Conservation (phyloP, 2,888 invertebrate species). For the Nesidiocoris tenuis region DNA sequence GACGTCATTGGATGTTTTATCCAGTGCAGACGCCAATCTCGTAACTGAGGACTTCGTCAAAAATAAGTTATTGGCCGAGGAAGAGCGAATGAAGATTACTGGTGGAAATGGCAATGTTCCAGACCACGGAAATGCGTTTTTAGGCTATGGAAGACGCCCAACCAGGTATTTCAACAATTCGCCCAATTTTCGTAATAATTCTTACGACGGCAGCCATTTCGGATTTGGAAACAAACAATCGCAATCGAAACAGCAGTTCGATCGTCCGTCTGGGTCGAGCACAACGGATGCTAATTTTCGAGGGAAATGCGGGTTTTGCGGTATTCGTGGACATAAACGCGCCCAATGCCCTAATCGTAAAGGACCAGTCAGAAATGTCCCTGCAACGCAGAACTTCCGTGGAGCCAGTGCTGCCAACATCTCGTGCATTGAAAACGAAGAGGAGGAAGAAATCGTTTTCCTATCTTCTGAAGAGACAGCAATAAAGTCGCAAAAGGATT, state of each 20-base stretch:
- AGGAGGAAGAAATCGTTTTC: too few relatives aligned
- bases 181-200: too few relatives aligned
- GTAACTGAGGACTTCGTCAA: conserved; percentile 6
- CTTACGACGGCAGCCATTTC: too few relatives aligned
- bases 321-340: neutral
- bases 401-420: neutral
- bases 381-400: neutral
- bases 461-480: neutral
- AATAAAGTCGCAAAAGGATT: neutral
- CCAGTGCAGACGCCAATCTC: neutral
- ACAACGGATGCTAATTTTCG: neutral
- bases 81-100: neutral
- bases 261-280: neutral
- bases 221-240: too few relatives aligned
- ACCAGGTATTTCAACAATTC: too few relatives aligned
- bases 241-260: neutral
- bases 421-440: too few relatives aligned
- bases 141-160: too few relatives aligned
- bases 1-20: neutral
- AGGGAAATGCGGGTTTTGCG: neutral
- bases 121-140: neutral
- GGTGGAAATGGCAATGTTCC: neutral
- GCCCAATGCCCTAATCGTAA: neutral
- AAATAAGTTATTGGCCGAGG: conserved; percentile 4
- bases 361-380: too few relatives aligned